Percentiles rank a stretch among this genome's conserved stretches.
Evolutionary conservation across 1,140 invertebrate species (phyloP).

Genomic region (Forficula auricularia): DNA sequence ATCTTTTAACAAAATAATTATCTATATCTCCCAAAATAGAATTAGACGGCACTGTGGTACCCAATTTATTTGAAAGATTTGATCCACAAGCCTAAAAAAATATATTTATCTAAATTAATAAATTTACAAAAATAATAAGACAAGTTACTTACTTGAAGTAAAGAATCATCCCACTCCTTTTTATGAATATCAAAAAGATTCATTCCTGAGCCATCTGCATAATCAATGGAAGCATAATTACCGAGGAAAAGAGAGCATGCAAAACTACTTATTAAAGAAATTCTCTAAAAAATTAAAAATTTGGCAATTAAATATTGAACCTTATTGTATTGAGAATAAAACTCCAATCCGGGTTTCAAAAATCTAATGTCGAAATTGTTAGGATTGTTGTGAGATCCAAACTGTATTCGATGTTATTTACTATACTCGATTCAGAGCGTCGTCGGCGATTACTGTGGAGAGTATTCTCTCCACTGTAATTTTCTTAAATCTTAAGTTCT

Average conservation of each 20-base stretch:
- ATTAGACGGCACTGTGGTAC: conserved; percentile 47
- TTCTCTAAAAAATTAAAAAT: conserved; percentile 40
- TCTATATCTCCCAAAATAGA: conserved; percentile 53
- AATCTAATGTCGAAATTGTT: too few relatives aligned
- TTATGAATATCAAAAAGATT: conserved; percentile 75
- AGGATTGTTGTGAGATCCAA: too few relatives aligned
- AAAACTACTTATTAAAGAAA: conserved; percentile 87
- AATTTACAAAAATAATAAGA: too few relatives aligned
- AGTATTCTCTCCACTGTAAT: too few relatives aligned
- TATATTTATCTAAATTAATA: too few relatives aligned
- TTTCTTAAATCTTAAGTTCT: too few relatives aligned
- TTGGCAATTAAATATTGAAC: too few relatives aligned
- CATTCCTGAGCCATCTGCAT: conserved; percentile 89
- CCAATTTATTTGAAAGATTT: conserved; percentile 32
- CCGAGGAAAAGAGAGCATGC: conserved; percentile 76
- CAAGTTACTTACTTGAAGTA: too few relatives aligned
- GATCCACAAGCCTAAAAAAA: conserved; percentile 41
- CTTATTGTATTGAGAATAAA: neutral
- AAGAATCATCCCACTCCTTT: conserved; percentile 52
- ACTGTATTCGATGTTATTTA: too few relatives aligned
- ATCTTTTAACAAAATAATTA: conserved; percentile 64
- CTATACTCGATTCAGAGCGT: too few relatives aligned
- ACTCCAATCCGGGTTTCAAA: too few relatives aligned
- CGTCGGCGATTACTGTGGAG: too few relatives aligned
- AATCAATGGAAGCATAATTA: conserved; percentile 75